These are phyloP conservation scores for Pantherophis guttatus DNA, from an alignment of 2,113 vertebrate genomes.

Conservation along the genomic window DNA sequence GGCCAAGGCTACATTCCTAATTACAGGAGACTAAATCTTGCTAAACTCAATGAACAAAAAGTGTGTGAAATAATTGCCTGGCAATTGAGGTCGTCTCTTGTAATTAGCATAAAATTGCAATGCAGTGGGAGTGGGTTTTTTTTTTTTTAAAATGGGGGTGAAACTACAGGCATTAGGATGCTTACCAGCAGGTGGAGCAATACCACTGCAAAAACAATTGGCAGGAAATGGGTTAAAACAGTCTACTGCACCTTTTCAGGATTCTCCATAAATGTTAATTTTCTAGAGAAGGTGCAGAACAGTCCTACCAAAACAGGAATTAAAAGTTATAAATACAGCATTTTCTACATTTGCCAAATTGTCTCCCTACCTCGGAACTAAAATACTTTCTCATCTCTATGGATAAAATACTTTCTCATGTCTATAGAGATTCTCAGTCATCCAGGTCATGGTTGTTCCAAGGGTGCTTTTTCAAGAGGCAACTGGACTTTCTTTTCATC, in stretches of 20 bases:
- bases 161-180: neutral
- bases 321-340: neutral
- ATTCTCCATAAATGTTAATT: neutral
- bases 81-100: neutral
- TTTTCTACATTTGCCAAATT: neutral
- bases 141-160: neutral
- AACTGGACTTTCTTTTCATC: too few relatives aligned
- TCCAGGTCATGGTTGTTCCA: too few relatives aligned
- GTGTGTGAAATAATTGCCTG: neutral
- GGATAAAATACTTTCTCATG: neutral
- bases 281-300: neutral
- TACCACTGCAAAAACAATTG: neutral
- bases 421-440: too few relatives aligned
- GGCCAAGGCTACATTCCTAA: neutral
- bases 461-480: too few relatives aligned
- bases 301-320: neutral
- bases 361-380: neutral
- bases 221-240: neutral
- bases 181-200: neutral
- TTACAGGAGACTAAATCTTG: neutral
- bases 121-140: neutral
- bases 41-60: neutral
- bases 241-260: neutral
- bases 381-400: neutral
- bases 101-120: neutral